A percentile compares a stretch with the other conserved stretches of the same genome.
Evolutionary conservation across 2,113 vertebrate genomes (phyloP).

Genomic region (Pelmatolapia mariae): DNA sequence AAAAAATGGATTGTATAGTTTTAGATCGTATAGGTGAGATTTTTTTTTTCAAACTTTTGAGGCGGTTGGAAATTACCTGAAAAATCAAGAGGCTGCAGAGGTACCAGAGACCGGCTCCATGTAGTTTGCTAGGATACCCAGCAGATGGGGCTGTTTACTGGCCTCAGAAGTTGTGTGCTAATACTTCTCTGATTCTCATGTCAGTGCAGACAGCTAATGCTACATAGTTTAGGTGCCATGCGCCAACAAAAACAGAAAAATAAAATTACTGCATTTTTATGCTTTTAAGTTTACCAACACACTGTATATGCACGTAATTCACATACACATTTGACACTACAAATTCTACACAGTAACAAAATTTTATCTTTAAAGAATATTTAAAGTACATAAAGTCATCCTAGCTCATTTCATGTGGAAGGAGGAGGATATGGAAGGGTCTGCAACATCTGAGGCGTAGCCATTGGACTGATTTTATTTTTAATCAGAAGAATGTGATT

Average conservation of each 20-base stretch:
- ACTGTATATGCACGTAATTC: not conserved
- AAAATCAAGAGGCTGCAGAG: not conserved
- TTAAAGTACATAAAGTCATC: not conserved
- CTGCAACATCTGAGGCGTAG: not conserved
- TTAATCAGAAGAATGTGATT: not conserved
- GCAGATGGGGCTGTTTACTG: not conserved
- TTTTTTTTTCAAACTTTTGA: not conserved
- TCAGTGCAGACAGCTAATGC: not conserved
- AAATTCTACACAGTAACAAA: not conserved
- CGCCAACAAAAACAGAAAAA: not conserved
- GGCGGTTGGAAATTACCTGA: not conserved
- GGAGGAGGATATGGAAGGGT: not conserved
- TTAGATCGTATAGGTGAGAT: not conserved
- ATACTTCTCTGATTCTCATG: not conserved
- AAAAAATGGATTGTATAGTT: not conserved
- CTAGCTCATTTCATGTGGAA: fast-evolving
- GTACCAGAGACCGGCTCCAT: not conserved
- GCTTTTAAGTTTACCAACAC: not conserved
- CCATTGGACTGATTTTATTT: not conserved
- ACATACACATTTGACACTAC: not conserved
- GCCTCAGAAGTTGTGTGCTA: not conserved
- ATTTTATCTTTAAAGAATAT: not conserved
- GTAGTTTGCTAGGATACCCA: not conserved
- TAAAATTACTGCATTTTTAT: not conserved
- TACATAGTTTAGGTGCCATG: not conserved